These are phyloP conservation scores for Platycheirus rosarum DNA, from an alignment of 2,888 invertebrate species.

Conservation along the genomic window DNA sequence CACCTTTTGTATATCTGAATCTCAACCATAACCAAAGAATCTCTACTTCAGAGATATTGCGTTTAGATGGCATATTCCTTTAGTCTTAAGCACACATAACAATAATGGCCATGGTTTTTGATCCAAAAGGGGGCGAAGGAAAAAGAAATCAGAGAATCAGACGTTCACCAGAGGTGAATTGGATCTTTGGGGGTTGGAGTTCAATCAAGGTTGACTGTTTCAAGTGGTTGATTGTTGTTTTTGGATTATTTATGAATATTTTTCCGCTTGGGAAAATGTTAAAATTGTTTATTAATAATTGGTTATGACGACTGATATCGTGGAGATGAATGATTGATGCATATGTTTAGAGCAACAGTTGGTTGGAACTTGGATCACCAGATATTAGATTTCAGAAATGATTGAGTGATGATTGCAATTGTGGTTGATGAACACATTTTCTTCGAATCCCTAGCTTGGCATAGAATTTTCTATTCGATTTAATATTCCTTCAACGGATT, in stretches of 20 bases:
- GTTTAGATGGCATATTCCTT: constrained; percentile 58
- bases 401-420: too few species aligned
- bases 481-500: too few species aligned
- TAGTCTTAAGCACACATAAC: constrained; percentile 53
- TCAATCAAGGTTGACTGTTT: constrained; percentile 48
- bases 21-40: constrained; percentile 65
- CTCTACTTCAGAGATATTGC: constrained; percentile 45
- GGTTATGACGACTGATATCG: constrained; percentile 13
- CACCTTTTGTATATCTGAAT: constrained; percentile 66
- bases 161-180: constrained; percentile 33
- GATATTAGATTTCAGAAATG: too few species aligned
- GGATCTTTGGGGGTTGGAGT: constrained; percentile 9
- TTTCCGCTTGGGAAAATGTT: constrained; percentile 14
- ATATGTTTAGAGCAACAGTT: too few species aligned
- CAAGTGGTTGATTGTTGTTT: constrained; percentile 48
- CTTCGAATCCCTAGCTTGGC: too few species aligned
- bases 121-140: constrained; percentile 1
- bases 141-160: not conserved
- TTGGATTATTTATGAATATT: constrained; percentile 55
- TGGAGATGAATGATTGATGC: constrained; percentile 6
- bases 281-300: constrained; percentile 43
- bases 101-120: constrained; percentile 62
- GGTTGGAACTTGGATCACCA: too few species aligned
- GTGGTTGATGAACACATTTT: too few species aligned
- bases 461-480: too few species aligned